Evolutionary conservation across 2,888 invertebrate genomes (phyloP).

Genomic region (Eristalis pertinax): DNA sequence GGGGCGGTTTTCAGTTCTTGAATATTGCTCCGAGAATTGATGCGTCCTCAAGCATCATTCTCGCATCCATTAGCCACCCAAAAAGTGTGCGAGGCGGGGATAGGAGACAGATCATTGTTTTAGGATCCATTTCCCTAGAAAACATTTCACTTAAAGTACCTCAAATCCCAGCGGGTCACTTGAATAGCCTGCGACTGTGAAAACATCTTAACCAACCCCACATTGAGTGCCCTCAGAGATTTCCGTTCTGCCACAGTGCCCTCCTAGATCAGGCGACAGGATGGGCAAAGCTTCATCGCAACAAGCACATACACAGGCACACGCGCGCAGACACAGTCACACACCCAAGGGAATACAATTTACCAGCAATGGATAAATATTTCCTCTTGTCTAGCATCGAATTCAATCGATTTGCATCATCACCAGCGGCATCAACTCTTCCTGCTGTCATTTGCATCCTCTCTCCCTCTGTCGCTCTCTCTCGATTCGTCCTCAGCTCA

Average conservation of each 20-base stretch:
- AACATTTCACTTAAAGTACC: constrained; percentile 36
- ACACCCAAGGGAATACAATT: constrained; percentile 39
- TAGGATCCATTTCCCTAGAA: constrained; percentile 19
- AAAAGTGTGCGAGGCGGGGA: neutral
- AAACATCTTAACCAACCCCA: constrained; percentile 9
- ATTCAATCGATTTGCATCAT: constrained; percentile 58
- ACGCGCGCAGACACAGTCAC: neutral
- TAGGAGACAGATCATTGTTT: neutral
- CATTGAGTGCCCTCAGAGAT: neutral
- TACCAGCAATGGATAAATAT: constrained; percentile 48
- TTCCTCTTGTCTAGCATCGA: constrained; percentile 58
- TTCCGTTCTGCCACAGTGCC: neutral
- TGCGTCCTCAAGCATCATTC: neutral
- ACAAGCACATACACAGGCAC: neutral
- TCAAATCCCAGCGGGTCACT: constrained; percentile 33
- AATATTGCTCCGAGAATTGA: neutral
- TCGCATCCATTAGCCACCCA: neutral
- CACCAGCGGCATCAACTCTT: constrained; percentile 10
- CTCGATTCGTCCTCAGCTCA: no score
- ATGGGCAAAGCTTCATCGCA: neutral
- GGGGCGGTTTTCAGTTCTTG: neutral
- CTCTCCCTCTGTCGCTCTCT: neutral
- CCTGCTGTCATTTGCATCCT: neutral
- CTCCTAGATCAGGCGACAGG: neutral
- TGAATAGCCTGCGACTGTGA: constrained; percentile 26